Percentiles rank a stretch among this genome's conserved stretches.
phyloP scores from a whole-genome alignment of 2,113 vertebrate species.

The Coracopsis vasa region DNA sequence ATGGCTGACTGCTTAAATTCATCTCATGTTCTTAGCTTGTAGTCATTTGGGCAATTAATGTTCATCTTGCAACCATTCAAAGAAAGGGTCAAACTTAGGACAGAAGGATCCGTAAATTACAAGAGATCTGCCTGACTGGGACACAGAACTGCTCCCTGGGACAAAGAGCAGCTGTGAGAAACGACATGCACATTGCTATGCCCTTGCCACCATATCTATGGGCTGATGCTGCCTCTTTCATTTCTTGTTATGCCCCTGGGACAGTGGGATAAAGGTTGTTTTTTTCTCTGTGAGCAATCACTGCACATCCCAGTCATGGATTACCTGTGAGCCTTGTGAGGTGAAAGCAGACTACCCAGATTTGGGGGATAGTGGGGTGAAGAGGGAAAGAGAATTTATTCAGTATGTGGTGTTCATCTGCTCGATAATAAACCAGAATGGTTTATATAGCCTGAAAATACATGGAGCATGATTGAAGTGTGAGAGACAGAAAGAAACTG shows the following conservation, averaged over 20 bases:
- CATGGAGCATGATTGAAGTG: neutral
- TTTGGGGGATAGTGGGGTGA: neutral
- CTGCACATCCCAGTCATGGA: neutral
- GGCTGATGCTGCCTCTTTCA: neutral
- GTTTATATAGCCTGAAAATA: neutral
- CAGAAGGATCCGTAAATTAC: neutral
- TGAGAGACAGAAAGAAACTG: neutral
- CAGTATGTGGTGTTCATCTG: neutral
- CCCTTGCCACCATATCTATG: neutral
- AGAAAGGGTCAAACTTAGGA: neutral
- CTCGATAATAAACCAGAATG: neutral
- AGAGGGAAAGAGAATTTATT: neutral
- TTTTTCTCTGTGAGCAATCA: neutral
- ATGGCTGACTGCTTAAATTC: conserved; percentile 54
- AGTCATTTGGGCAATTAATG: conserved; percentile 48
- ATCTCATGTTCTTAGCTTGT: neutral
- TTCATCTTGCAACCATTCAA: neutral
- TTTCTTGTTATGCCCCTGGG: neutral
- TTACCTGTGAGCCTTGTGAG: neutral
- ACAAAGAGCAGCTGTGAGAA: neutral
- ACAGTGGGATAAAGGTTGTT: neutral
- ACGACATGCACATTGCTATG: neutral
- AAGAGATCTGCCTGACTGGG: neutral
- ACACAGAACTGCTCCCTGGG: neutral
- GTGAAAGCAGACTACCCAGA: neutral